Evolutionary conservation across 2,797 vertebrate genomes (phyloP).

Genomic region (Myotis findleyi): DNA sequence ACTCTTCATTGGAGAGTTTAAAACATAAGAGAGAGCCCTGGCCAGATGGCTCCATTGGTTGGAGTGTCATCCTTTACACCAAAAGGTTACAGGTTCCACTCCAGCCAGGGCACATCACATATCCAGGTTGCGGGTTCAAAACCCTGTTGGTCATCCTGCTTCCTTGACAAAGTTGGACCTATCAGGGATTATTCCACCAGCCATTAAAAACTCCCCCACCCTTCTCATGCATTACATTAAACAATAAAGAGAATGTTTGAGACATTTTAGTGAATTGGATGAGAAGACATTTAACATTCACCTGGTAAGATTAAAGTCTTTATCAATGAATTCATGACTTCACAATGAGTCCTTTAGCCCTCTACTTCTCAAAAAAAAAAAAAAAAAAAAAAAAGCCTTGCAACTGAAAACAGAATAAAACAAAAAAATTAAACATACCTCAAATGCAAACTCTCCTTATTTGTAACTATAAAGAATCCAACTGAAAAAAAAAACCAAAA

Average conservation of each 20-base stretch:
- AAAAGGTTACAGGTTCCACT: not conserved
- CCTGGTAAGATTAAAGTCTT: not conserved
- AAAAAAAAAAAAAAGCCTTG: slow-evolving; percentile 40
- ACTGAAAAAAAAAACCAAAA: not conserved
- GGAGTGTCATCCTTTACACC: not conserved
- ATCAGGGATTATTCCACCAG: not conserved
- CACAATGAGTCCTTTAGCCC: not conserved
- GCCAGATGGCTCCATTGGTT: not conserved
- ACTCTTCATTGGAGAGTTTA: not conserved
- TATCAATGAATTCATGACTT: not conserved
- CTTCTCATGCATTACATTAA: not conserved
- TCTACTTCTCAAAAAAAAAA: slow-evolving; percentile 50
- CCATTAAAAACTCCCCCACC: not conserved
- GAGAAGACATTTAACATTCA: not conserved
- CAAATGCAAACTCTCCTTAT: slow-evolving; percentile 3
- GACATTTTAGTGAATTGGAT: not conserved
- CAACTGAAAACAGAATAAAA: not conserved
- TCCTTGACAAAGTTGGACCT: not conserved
- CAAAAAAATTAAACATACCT: not conserved
- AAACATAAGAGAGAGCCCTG: not conserved
- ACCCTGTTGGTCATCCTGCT: not conserved
- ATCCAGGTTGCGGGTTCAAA: not conserved
- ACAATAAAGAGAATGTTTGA: not conserved
- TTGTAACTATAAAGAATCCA: not conserved
- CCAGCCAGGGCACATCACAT: not conserved